Evolutionary conservation across 1,140 invertebrate genomes (phyloP).

Genomic region (Mamestra configurata): DNA sequence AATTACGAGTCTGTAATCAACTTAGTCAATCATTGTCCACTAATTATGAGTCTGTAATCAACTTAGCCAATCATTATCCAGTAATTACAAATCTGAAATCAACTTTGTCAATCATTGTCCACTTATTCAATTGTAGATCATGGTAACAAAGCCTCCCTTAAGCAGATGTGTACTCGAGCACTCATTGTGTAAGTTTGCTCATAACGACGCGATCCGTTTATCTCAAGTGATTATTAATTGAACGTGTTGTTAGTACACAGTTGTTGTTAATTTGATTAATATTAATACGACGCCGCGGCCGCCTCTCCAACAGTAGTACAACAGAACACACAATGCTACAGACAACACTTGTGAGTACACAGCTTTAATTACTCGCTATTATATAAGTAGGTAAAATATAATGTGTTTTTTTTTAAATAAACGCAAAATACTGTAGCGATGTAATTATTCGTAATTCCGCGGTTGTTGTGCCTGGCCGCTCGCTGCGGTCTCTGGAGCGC

Average conservation of each 20-base stretch:
- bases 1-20: too few relatives aligned
- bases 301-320: too few relatives aligned
- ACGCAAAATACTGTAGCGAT: too few relatives aligned
- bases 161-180: neutral
- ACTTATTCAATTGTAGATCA: neutral
- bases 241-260: slow-evolving; percentile 10
- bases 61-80: too few relatives aligned
- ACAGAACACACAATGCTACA: neutral
- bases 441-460: neutral
- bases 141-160: neutral
- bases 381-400: too few relatives aligned
- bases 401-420: too few relatives aligned
- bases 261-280: slow-evolving; percentile 16
- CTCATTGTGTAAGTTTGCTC: neutral
- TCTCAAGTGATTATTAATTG: slow-evolving; percentile 22
- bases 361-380: neutral
- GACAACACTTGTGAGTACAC: neutral
- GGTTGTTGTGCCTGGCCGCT: neutral
- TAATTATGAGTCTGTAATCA: too few relatives aligned
- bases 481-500: neutral
- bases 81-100: too few relatives aligned
- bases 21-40: too few relatives aligned
- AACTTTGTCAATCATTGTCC: neutral
- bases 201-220: neutral
- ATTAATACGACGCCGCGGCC: neutral